Conservation (phyloP, 2,797 vertebrate species). For the Brachyalestes nurse region DNA sequence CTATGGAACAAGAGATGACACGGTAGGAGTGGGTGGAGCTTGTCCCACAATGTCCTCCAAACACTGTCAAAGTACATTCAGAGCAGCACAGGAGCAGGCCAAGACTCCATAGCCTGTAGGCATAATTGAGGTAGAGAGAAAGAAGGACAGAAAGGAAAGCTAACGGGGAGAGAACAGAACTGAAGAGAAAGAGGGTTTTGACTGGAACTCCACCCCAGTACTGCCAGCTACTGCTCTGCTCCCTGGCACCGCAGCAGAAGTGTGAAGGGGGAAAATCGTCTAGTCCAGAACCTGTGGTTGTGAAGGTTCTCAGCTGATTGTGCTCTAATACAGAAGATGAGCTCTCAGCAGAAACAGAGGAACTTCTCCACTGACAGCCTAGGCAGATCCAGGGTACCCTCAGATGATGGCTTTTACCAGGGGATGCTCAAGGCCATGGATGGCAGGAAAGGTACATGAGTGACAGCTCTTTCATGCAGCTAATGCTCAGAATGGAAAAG, state of each 20-base stretch:
- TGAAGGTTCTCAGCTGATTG: background rate
- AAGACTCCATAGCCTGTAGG: constrained; percentile 74
- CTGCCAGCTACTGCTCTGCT: constrained; percentile 9
- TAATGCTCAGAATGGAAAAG: background rate
- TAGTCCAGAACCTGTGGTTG: background rate
- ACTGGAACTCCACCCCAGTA: background rate
- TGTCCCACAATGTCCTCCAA: constrained; percentile 67
- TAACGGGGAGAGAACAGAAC: constrained; percentile 22
- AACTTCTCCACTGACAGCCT: constrained; percentile 73
- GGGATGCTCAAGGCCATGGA: constrained; percentile 82
- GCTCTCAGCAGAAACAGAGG: constrained; percentile 71
- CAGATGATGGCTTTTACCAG: constrained; percentile 79
- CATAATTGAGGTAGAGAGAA: constrained; percentile 63
- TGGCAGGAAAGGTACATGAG: constrained; percentile 78
- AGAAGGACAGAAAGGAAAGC: constrained; percentile 56
- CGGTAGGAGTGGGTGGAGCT: constrained; percentile 67
- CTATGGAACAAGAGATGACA: constrained; percentile 46
- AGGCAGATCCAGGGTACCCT: constrained; percentile 73
- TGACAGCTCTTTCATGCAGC: background rate
- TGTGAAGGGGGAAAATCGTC: background rate
- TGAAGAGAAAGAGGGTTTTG: constrained; percentile 24
- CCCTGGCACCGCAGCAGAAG: background rate
- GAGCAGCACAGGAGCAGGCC: constrained; percentile 66
- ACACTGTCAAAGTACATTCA: constrained; percentile 50
- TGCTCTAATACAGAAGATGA: constrained; percentile 66